These are phyloP conservation scores for Hydrolagus affinis DNA, from an alignment of 2,113 vertebrate species.

Conservation along the genomic window DNA sequence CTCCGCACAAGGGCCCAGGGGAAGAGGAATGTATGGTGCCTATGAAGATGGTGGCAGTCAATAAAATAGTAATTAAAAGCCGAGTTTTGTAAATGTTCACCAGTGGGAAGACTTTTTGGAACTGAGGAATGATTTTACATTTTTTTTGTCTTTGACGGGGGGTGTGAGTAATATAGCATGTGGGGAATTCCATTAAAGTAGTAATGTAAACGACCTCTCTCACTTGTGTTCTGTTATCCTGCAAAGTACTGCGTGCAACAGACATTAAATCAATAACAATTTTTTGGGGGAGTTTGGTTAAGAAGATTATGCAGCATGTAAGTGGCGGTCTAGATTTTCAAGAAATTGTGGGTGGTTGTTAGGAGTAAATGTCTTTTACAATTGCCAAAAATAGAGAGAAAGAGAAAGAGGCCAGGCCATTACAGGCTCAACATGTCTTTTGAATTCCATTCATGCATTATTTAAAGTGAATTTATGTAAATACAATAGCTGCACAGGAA, in stretches of 20 bases:
- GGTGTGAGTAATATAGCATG: slow-evolving; percentile 16
- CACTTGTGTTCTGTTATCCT: slow-evolving; percentile 20
- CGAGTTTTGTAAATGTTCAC: slow-evolving; percentile 30
- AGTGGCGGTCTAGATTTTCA: neutral
- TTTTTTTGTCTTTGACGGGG: slow-evolving; percentile 17
- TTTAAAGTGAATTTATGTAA: slow-evolving; percentile 3
- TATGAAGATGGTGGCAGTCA: slow-evolving; percentile 30
- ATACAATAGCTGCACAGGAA: slow-evolving; percentile 1
- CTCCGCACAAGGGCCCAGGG: slow-evolving; percentile 7
- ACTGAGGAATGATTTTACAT: slow-evolving; percentile 27
- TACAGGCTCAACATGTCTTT: neutral
- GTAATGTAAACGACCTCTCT: slow-evolving; percentile 20
- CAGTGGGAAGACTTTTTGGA: slow-evolving; percentile 27
- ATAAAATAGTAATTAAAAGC: slow-evolving; percentile 31
- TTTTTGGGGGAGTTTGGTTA: slow-evolving; percentile 23
- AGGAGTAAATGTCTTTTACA: neutral
- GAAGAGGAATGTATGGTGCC: slow-evolving; percentile 11
- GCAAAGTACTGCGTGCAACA: slow-evolving; percentile 4
- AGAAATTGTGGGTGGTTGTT: neutral
- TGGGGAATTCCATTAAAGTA: slow-evolving; percentile 21
- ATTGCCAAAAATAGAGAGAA: neutral
- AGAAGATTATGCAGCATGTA: slow-evolving; percentile 19
- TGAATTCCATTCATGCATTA: neutral
- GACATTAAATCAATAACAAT: slow-evolving; percentile 29
- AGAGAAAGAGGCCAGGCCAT: neutral